Percentiles rank a stretch among this genome's conserved stretches.
Conservation (phyloP, 2,113 vertebrate species). For the Aramus guarauna region DNA sequence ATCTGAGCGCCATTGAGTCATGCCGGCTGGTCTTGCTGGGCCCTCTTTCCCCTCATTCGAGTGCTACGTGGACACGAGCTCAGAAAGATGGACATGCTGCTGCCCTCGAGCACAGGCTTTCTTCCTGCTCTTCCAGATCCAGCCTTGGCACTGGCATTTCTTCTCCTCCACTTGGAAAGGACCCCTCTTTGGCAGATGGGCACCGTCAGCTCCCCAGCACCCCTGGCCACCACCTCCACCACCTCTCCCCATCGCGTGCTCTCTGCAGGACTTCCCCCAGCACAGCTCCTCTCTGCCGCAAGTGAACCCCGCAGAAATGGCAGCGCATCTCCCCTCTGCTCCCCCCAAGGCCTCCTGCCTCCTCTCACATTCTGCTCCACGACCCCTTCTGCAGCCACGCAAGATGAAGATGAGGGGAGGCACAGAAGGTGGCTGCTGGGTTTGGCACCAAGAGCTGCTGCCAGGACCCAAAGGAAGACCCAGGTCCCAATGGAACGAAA, state of each 20-base stretch:
- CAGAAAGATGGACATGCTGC: not conserved
- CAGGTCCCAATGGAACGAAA: not conserved
- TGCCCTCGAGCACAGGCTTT: not conserved
- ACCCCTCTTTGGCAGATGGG: no score
- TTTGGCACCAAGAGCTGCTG: not conserved
- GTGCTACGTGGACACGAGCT: no score
- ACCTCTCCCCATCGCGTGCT: no score
- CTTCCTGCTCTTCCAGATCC: not conserved
- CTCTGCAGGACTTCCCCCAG: not conserved
- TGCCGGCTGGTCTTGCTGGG: no score
- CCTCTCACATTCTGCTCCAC: not conserved
- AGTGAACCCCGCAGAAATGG: not conserved
- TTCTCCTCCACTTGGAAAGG: not conserved
- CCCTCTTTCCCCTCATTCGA: no score
- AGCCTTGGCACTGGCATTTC: not conserved
- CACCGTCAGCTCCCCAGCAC: not conserved
- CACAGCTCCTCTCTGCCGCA: not conserved
- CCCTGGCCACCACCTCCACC: no score
- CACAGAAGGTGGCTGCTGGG: not conserved
- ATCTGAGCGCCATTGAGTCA: no score
- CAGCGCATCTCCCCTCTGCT: rapidly evolving
- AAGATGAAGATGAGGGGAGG: not conserved
- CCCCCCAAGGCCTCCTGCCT: no score
- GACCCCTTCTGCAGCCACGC: not conserved
- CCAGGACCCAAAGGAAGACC: rapidly evolving